Percentiles rank a stretch among this genome's conserved stretches.
These are phyloP conservation scores for Macroramphosus scolopax DNA, from an alignment of 2,797 vertebrate genomes.

Conservation along the genomic window DNA sequence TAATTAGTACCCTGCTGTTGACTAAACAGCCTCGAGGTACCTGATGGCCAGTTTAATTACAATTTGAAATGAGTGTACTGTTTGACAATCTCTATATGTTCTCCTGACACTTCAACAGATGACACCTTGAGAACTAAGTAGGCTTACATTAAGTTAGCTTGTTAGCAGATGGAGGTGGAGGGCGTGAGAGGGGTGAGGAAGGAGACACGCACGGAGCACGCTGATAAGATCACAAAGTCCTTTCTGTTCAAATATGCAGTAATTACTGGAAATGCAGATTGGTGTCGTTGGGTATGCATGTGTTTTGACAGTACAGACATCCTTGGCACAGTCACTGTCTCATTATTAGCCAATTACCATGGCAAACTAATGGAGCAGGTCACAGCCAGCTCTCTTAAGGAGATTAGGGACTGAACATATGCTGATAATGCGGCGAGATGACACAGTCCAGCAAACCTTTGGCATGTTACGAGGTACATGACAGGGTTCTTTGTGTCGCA, in stretches of 20 bases:
- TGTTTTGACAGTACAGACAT: constrained; percentile 67
- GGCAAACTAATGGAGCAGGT: constrained; percentile 64
- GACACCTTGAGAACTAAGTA: constrained; percentile 78
- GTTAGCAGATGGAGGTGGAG: constrained; percentile 64
- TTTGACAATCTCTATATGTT: constrained; percentile 85
- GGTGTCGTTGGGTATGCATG: constrained; percentile 40
- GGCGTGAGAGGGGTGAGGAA: constrained; percentile 15
- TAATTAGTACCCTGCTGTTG: constrained; percentile 88
- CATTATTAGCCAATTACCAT: constrained; percentile 74
- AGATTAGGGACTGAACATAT: constrained; percentile 67
- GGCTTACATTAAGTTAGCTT: constrained; percentile 75
- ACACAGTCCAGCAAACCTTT: constrained; percentile 63
- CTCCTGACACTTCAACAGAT: constrained; percentile 73
- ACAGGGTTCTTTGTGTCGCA: constrained; percentile 53
- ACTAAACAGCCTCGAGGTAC: constrained; percentile 86
- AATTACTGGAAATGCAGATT: constrained; percentile 68
- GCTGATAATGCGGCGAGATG: constrained; percentile 49
- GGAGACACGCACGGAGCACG: constrained; percentile 13
- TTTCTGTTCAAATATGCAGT: constrained; percentile 65
- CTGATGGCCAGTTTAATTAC: constrained; percentile 87
- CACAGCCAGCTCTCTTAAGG: constrained; percentile 57
- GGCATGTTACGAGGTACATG: constrained; percentile 46
- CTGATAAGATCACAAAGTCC: constrained; percentile 51
- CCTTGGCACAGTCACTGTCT: constrained; percentile 56
- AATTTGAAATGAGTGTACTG: constrained; percentile 84